Evolutionary conservation across 2,797 vertebrate species (phyloP), one percentile per base, ranked within the genome.

Genomic region (Parauchenoglanis punctatus): DNA sequence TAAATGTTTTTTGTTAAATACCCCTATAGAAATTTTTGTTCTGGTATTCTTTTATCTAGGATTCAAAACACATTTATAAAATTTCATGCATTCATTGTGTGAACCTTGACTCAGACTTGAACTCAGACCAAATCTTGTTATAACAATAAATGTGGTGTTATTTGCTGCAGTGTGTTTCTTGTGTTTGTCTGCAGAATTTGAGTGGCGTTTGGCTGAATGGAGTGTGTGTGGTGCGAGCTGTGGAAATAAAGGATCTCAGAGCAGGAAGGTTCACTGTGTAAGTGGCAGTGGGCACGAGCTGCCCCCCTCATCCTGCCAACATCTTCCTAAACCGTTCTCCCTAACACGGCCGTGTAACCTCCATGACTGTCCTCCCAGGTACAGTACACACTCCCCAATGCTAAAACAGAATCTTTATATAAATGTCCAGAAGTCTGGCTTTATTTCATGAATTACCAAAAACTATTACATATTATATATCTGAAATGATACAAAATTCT

Each of bases 361-460:
- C 88, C 91, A 85, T 35, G 95, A 97, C 93, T 99, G 98, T 65
- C 96, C 97, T 20, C 93, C 96, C 81, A 96, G 97, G 97, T 98
- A 94, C 44, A 18, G 46, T 0, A 4, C 31, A 65, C 52, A 68
- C 10, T 23, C n/a, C 44, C 31, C 1, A 54, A 6, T 67, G 61
- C 25, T 20, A 52, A 67, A 82, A 28, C 81, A 67, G 5, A 25
- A 6, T 63, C 58, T n/a, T 65, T 46, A 28, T 49, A 31, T 63
- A 65, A 28, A 49, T 18, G 59, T 40, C 56, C 56, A 59, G 46
- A 80, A 23, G 8, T 59, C 54, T 40, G 31, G 3, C 2, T 58
- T 58, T 58, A 28, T 31, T 35, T 58, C 6, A 54, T 52, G 35
- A 75, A 46, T 28, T 18, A 35, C 49, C n/a, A 28, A 54, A 52